Conservation (phyloP, 1,140 invertebrate genomes). For the Venturia canescens region DNA sequence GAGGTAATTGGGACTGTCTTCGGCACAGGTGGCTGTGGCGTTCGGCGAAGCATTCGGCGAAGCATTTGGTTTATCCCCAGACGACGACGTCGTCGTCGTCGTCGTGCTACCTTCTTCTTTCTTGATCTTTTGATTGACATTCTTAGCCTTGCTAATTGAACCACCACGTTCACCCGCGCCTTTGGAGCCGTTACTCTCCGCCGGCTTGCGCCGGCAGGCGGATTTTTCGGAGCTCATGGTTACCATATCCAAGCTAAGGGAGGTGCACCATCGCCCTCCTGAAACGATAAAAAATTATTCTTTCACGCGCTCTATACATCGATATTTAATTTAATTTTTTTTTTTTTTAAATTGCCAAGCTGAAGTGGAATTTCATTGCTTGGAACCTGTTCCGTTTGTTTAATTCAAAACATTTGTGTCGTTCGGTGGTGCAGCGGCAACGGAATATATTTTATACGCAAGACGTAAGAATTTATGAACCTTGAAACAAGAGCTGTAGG, state of each 20-base stretch:
- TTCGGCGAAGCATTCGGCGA: constrained; percentile 62
- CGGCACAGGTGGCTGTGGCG: constrained; percentile 67
- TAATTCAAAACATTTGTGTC: too few relatives aligned
- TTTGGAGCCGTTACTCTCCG: constrained; percentile 63
- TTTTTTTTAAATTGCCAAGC: background rate
- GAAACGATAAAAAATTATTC: constrained; percentile 3
- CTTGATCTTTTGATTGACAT: constrained; percentile 54
- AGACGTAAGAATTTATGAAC: too few relatives aligned
- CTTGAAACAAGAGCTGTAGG: too few relatives aligned
- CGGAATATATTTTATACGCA: too few relatives aligned
- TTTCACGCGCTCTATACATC: background rate
- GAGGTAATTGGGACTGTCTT: constrained; percentile 72
- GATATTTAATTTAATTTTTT: background rate
- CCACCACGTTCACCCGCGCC: constrained; percentile 56
- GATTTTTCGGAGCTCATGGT: constrained; percentile 75
- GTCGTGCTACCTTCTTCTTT: constrained; percentile 48
- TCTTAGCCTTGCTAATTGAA: constrained; percentile 47
- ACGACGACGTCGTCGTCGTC: constrained; percentile 51
- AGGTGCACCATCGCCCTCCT: constrained; percentile 59
- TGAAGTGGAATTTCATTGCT: too few relatives aligned
- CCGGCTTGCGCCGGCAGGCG: constrained; percentile 70
- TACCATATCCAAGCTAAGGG: constrained; percentile 72
- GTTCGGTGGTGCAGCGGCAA: too few relatives aligned
- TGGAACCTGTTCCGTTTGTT: too few relatives aligned
- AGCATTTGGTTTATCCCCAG: constrained; percentile 58